phyloP scores from a whole-genome alignment of 2,113 vertebrate species.

The Eptatretus burgeri region DNA sequence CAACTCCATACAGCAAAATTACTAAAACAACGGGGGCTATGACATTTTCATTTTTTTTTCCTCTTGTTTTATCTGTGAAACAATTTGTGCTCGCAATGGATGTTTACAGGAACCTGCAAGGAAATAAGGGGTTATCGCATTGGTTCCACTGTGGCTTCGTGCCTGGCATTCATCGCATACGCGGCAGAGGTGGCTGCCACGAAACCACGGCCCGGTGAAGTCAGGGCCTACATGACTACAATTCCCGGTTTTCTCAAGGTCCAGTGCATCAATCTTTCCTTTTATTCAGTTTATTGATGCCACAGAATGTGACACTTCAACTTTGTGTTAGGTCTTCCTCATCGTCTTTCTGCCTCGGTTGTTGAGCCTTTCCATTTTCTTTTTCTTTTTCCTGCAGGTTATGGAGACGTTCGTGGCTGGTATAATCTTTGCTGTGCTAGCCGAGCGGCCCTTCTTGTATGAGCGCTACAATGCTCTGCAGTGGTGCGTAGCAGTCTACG shows the following conservation, averaged over 20 bases:
- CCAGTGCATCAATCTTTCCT: neutral
- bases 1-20: no score
- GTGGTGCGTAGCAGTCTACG: conserved; percentile 46
- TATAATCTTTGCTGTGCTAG: conserved; percentile 40
- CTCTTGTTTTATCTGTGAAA: no score
- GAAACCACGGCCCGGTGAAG: conserved; percentile 35
- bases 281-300: no score
- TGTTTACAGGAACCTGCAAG: neutral
- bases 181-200: conserved; percentile 36
- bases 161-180: conserved; percentile 34
- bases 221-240: conserved; percentile 53
- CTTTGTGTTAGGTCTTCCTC: no score
- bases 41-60: no score
- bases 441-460: conserved; percentile 17
- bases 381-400: conserved; percentile 11
- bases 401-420: conserved; percentile 53
- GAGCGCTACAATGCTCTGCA: conserved; percentile 16
- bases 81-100: no score
- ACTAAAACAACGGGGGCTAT: no score
- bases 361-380: no score
- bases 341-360: no score
- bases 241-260: conserved; percentile 43
- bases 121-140: conserved; percentile 20
- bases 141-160: conserved; percentile 32
- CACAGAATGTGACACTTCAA: no score